Base-by-base conservation (phyloP, 1,140 invertebrate genomes). In the Parasteatoda tepidariorum region DNA sequence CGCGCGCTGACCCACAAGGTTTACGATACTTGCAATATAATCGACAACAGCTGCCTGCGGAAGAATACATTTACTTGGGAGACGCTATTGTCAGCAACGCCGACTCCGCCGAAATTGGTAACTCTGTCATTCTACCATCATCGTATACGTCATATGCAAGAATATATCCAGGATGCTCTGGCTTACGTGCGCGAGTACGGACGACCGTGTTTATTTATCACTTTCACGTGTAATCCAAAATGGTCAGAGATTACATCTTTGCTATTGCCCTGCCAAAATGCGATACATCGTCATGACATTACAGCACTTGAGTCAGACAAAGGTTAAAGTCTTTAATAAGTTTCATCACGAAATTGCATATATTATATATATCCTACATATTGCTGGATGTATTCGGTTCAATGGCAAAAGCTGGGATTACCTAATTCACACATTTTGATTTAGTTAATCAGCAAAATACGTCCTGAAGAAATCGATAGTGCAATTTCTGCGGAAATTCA, bases 401-500 rank as follows among this genome's bases (percentile, higher is more conserved):
- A 90, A 78, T 90, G 87, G 68, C 89, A 90, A 75, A 90, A 90
- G 75, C 78, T 88, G 67, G 89, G 89, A 2, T 76, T 89, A 11
- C 89, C 88, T 3, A 89, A 90, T 86, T 68, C 73, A 5, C 89
- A 90, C 76, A 88, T 90, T 71, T 74, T 90, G 15, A 28, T 90
- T 9, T 84, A 84, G 67, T 34, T 85, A 1, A 30, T 31, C 38
- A 7, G 64, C 11, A 84, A 87, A 84, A 79, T 84, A 54, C 48
- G 55, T 4, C 2, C 86, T 4, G 86, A 87, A 54, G 84, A 86
- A 0, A 90, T 91, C 74, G 90, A 92, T 87, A 76, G 88, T 33
- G 85, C 91, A 11, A 90, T 92, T 84, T 90, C 83, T 57, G 91
- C 90, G 4, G 88, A n/a, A n/a, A n/a, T n/a, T n/a, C n/a, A n/a